Evolutionary conservation across 2,113 vertebrate genomes (phyloP), one percentile per base, ranked within the genome.

Genomic region (Nothocercus nigrocapillus): DNA sequence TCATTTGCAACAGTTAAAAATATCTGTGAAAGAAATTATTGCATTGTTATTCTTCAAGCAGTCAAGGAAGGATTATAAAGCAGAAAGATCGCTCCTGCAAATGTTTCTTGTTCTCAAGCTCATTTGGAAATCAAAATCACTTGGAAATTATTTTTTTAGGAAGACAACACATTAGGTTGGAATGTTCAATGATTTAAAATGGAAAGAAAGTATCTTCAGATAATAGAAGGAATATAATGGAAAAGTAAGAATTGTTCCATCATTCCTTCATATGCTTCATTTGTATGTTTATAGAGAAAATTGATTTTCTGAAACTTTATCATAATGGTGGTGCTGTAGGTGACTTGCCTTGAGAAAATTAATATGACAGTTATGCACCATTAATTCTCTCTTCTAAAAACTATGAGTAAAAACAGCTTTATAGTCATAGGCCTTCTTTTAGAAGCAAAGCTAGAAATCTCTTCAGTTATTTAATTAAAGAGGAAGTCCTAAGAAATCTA

Each of bases 41-140:
- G 19, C 49, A 47, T 85, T 8, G 3, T 61, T 51, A 30, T 77
- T 77, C 27, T 85, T 70, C n/a, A 77, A 66, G 14, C 36, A 51
- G 11, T 49, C 20, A 61, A 25, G 42, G 80, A 95, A 81, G 15
- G 7, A 82, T 47, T 70, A 72, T 7, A 34, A 86, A 81, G 56
- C 34, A 30, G 54, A 81, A 90, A 7, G 11, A 49, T 36, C 2
- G 0, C 0, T 2, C 19, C n/a, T 90, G 25, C 69, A 49, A 53
- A 56, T 67, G 4, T 89, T 83, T 74, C 21, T 30, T 80, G 30
- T 77, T 93, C 78, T 94, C n/a, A 38, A 77, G n/a, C 49, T 90
- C 30, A 42, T 94, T 94, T 90, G 30, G 44, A 49, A 49, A 49
- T 94, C n/a, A n/a, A 80, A 30, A 44, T 90, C 27, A 42, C 93